Percentiles rank a stretch among this genome's conserved stretches.
Conservation (phyloP, 2,797 vertebrate genomes). For the Falco cherrug region DNA sequence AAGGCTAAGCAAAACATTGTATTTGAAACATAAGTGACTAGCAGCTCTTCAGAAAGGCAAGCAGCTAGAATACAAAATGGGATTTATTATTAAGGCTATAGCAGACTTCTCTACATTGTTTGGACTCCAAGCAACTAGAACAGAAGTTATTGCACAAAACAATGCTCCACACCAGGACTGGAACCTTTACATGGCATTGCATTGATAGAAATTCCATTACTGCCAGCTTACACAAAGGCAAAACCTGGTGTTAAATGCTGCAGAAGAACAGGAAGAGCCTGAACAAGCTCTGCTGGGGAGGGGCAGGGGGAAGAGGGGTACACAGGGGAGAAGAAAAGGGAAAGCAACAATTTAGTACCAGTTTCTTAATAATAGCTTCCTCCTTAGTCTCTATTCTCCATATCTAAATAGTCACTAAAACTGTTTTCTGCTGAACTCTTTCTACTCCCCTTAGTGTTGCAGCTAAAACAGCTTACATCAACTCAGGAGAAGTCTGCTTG, state of each 20-base stretch:
- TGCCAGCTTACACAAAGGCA: neutral
- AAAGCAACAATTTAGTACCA: neutral
- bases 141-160: neutral
- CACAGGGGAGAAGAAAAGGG: neutral
- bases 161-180: neutral
- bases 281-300: neutral
- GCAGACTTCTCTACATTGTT: neutral
- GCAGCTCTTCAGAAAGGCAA: neutral
- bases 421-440: neutral
- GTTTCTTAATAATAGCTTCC: neutral
- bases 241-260: neutral
- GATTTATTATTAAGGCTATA: neutral
- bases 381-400: neutral
- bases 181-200: neutral
- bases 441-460: neutral
- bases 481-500: neutral
- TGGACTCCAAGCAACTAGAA: neutral
- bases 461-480: neutral
- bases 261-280: neutral
- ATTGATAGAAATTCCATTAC: neutral
- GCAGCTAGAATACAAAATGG: neutral
- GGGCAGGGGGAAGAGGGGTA: neutral
- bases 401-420: neutral
- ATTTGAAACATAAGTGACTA: neutral
- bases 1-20: neutral